A percentile compares a stretch with the other conserved stretches of the same genome.
Conservation (phyloP, 2,888 invertebrate genomes). For the Myopa testacea region DNA sequence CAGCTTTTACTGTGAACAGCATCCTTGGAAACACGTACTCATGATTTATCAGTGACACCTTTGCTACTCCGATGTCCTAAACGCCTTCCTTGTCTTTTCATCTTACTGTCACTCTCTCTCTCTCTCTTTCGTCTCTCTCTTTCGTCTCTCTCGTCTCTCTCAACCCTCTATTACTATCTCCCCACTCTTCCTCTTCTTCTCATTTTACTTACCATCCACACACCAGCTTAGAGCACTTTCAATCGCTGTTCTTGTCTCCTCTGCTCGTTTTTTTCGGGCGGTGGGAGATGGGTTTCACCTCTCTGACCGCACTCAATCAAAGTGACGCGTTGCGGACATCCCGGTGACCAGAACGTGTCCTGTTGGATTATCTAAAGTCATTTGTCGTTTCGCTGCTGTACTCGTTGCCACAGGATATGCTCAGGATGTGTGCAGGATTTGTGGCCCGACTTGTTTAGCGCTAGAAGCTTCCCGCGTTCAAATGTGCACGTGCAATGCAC, state of each 20-base stretch:
- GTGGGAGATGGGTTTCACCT: no score
- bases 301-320: no score
- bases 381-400: constrained; percentile 35
- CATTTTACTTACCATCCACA: neutral
- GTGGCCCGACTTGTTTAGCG: neutral
- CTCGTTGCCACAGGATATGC: neutral
- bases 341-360: constrained; percentile 24
- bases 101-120: neutral
- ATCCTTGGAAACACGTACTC: constrained; percentile 16
- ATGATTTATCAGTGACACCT: constrained; percentile 21
- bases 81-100: neutral
- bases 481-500: no score
- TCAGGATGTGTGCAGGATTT: constrained; percentile 16
- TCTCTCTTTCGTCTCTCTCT: neutral
- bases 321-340: no score
- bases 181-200: no score
- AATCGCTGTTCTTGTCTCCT: neutral
- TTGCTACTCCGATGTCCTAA: neutral
- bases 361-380: constrained; percentile 37
- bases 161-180: no score
- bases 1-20: neutral
- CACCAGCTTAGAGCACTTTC: neutral
- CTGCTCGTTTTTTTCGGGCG: neutral
- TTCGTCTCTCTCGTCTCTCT: no score
- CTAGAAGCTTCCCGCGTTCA: no score